Base-by-base conservation (phyloP, 2,797 vertebrate species). In the Otolemur crassicaudatus region DNA sequence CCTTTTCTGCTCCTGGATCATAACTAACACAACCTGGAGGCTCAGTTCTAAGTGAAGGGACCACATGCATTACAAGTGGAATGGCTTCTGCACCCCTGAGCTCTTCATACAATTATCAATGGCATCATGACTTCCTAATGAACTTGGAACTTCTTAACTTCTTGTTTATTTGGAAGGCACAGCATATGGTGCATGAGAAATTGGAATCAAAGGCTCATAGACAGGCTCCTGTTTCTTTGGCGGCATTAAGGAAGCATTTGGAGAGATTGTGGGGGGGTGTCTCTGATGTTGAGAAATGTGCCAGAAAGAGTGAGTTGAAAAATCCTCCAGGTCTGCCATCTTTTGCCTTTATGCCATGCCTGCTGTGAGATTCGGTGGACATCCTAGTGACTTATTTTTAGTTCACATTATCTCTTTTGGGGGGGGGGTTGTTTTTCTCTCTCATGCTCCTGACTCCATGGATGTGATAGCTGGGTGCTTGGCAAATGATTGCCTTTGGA, bases 121-220 rank as follows among this genome's bases (percentile, higher is more conserved):
- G 31, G n/a, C 37, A n/a, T 56, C 23, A 63, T 95, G 46, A 67
- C 53, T 97, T 93, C 85, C 13, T 90, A 84, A 90, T 90, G 76
- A 84, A 87, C 90, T 92, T 75, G 90, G 72, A 90, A 86, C 60
- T 93, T 73, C 69, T 69, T 72, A 80, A 60, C 72, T 87, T 93
- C 77, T 67, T 81, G 34, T 87, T 83, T 94, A 56, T 93, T 92
- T 90, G 91, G 56, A 90, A 92, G 61, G 7, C 25, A 92, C 34
- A 25, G 85, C 25, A 63, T 90, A 70, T 67, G 85, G 53, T 94
- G 2, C 70, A 22, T 53, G 77, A 94, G 29, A 53, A 87, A 83
- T 86, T 91, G 29, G 46, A 86, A 67, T 9, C 53, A 23, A 19
- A 95, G 58, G 40, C 23, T 94, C 60, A 67, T n/a, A 87, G 53